A percentile compares a stretch with the other conserved stretches of the same genome.
Evolutionary conservation across 2,797 vertebrate genomes (phyloP).

Genomic region (Bucorvus abyssinicus): DNA sequence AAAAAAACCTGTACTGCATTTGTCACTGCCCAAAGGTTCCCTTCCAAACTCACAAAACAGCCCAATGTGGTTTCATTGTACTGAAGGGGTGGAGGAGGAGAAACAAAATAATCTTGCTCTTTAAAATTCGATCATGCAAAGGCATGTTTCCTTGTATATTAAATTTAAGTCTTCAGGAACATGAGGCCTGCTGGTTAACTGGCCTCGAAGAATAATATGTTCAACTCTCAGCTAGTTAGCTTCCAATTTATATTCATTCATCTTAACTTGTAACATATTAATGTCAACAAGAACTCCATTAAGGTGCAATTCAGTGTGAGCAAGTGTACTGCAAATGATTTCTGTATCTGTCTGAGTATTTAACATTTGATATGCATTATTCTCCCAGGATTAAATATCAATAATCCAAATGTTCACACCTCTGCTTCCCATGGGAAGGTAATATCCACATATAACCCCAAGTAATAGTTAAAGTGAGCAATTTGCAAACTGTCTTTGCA

Average conservation of each 20-base stretch:
- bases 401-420: slow-evolving; percentile 31
- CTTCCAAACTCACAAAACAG: background rate
- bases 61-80: background rate
- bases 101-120: background rate
- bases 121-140: background rate
- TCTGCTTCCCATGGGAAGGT: background rate
- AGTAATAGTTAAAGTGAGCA: slow-evolving; percentile 21
- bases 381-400: slow-evolving; percentile 14
- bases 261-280: slow-evolving; percentile 31
- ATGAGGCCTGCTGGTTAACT: background rate
- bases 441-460: slow-evolving; percentile 12
- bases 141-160: background rate
- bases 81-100: rapidly evolving
- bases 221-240: background rate
- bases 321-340: background rate
- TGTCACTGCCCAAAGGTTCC: background rate
- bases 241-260: slow-evolving; percentile 19
- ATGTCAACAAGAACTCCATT: slow-evolving; percentile 33
- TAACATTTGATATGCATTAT: slow-evolving; percentile 10
- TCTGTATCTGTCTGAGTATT: slow-evolving; percentile 1
- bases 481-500: slow-evolving; percentile 40
- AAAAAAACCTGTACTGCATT: background rate
- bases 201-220: background rate
- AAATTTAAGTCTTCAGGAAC: background rate
- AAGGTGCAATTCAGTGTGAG: background rate